Evolutionary conservation across 2,888 invertebrate species (phyloP), one percentile per base, ranked within the genome.

Genomic region (Cancer borealis): DNA sequence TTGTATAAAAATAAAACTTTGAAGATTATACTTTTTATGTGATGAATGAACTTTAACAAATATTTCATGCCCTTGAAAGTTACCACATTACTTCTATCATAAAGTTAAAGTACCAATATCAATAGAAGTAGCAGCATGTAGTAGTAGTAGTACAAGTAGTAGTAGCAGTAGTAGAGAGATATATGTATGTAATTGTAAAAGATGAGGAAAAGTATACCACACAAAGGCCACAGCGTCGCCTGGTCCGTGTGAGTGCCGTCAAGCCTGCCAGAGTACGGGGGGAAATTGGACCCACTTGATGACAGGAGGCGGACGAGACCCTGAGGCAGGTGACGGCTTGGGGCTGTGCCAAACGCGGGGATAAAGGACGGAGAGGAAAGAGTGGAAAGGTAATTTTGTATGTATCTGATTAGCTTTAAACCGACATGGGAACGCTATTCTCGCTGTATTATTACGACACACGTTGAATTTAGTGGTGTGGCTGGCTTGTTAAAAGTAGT

Each of bases 361-460:
- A 84, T 84, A 84, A 84, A 84, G 84, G 84, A 84, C 30, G 84
- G 84, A 79, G 73, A 3, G 14, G 39, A n/a, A 73, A n/a, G 84
- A 84, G 84, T 84, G 39, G 30, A 14, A 84, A 84, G 14, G 84
- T 84, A 84, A 84, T 84, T 39, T 14, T 39, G 12, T 14, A 84
- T 17, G 73, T 73, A 73, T 84, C 30, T 30, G 84, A 84, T 84
- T 84, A 39, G 14, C 39, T 12, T 84, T 30, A n/a, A 39, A 39
- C 14, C 4, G 84, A 84, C 30, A 73, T 30, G 26, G 84, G 39
- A 26, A 39, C 2, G 39, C 12, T 84, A n/a, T 39, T 26, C 39
- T 14, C 17, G 12, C 84, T 14, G 39, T 84, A 30, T 30, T 30
- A 12, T 39, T 79, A 39, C 39, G 39, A 39, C 60, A 21, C 4